Evolutionary conservation across 2,888 invertebrate genomes (phyloP), one percentile per base, ranked within the genome.

Genomic region (Drosophila peninsularis): DNA sequence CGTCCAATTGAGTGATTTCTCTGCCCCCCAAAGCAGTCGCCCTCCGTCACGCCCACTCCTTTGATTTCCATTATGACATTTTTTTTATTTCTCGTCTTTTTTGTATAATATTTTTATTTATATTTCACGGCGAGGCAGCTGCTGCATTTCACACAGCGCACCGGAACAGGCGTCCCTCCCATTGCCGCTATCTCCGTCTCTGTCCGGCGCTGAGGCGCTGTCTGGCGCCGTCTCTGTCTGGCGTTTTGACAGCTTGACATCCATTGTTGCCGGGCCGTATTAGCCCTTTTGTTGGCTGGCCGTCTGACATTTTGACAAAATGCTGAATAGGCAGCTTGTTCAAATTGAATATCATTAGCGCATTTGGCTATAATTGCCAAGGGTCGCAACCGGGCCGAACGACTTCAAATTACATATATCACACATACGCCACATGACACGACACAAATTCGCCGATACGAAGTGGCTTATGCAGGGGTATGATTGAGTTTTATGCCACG

Each of bases 1-100:
- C 81, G 78, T 83, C 74, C 78, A 83, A 84, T 84, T 85, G 84
- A 84, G 86, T 82, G 84, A 85, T 84, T 83, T 85, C 80, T 73
- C 63, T 54, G 57, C 49, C 57, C 58, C 66, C 9, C 60, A 14
- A 34, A 19, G 34, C 34, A 21, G 24, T 10, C 24, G 37, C 37
- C 37, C 52, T 11, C 21, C 24, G 6, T n/a, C 52, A 39, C 37
- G n/a, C 36, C 45, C 32, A 34, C 50, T 37, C 47, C 44, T 41
- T 62, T 56, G 60, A 69, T 78, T 66, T 72, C 49, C 62, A 68
- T 72, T 63, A 62, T 60, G 57, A 34, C 13, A 4, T 42, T 41
- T 30, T 21, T 13, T 5, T 19, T 42, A 5, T 32, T n/a, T 11
- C 34, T 21, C 36, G 21, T 37, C 36, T 34, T 62, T 56, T 71